These are phyloP conservation scores for Mimachlamys varia DNA, from an alignment of 2,888 invertebrate genomes.

Conservation along the genomic window DNA sequence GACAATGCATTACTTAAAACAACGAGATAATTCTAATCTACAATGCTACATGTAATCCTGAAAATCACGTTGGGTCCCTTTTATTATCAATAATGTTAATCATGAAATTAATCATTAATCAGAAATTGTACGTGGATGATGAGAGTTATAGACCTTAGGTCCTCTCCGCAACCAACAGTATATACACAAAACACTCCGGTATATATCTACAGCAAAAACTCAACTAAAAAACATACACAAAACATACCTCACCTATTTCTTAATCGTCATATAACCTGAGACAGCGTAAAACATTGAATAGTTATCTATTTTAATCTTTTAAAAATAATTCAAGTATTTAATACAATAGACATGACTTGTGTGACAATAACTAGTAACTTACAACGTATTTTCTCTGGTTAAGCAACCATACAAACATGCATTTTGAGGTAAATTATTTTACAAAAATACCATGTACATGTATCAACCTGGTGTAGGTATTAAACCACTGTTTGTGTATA, in stretches of 20 bases:
- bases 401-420: background rate
- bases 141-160: background rate
- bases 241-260: background rate
- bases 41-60: too few relatives aligned
- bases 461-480: too few relatives aligned
- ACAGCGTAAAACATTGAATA: background rate
- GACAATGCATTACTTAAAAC: too few relatives aligned
- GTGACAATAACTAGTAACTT: background rate
- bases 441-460: background rate
- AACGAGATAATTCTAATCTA: too few relatives aligned
- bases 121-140: too few relatives aligned
- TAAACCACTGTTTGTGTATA: too few relatives aligned
- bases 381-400: background rate
- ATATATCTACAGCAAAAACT: background rate
- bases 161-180: background rate
- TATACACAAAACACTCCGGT: background rate
- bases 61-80: too few relatives aligned
- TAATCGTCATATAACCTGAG: background rate
- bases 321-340: background rate
- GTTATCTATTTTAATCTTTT: background rate
- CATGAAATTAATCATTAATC: too few relatives aligned
- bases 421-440: conserved; percentile 2
- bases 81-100: background rate
- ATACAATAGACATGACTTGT: background rate
- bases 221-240: background rate